Evolutionary conservation across 2,113 vertebrate species (phyloP), one percentile per base, ranked within the genome.

Genomic region (Tragelaphus scriptus): DNA sequence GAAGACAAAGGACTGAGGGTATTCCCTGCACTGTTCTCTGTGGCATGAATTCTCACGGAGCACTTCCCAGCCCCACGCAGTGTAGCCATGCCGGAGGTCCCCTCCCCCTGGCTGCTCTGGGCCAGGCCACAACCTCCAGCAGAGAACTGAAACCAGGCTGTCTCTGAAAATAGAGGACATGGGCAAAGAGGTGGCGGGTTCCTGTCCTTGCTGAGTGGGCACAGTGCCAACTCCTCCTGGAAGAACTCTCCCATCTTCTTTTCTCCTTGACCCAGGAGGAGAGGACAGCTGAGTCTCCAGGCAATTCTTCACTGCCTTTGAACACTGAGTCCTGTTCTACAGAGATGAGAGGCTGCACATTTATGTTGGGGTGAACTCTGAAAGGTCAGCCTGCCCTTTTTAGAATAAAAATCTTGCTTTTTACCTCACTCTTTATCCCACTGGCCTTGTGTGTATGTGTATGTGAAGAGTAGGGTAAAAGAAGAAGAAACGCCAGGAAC

Each of bases 321-420:
- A 88, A 81, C 51, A 90, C 8, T 1, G 25, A 85, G 11, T 91
- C 32, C 32, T 9, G 44, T 47, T 80, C 84, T 63, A 65, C 75
- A 65, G 56, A 77, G 32, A 51, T 17, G 28, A 71, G 56, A 65
- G n/a, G 3, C 28, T 19, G 25, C 44, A 30, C 47, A 28, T 59
- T n/a, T 58, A 81, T 40, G 63, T 36, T 19, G 58, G 61, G 55
- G 3, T 87, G 65, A 96, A 77, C 71, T 82, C 32, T 32, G 44
- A 82, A 94, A 95, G 65, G 65, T 75, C 75, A 96, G 53, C 53
- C 75, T 96, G 88, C 63, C 36, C 51, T 97, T 92, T 56, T 88
- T 55, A 80, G 61, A 85, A 59, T 65, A 51, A 80, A 89, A 86
- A 47, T 30, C n/a, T 82, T 68, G 0, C 65, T 91, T 80, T 59